Evolutionary conservation across 1,140 invertebrate genomes (phyloP).

Genomic region (Portunus trituberculatus): DNA sequence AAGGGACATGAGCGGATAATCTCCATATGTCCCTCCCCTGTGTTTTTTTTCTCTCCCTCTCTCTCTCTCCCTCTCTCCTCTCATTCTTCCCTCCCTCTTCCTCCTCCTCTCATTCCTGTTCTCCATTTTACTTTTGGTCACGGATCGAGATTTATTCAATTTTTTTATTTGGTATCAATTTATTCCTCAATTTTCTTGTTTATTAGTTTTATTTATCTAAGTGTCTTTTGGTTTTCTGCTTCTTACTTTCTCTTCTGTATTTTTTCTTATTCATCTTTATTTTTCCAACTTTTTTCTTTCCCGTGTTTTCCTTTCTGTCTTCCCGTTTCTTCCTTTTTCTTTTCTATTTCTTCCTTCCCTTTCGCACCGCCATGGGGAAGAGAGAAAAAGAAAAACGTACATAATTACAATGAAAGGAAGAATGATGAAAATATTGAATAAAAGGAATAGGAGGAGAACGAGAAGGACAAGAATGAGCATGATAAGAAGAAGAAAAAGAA

Average conservation of each 20-base stretch:
- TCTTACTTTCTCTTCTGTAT: not conserved
- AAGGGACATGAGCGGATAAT: constrained; percentile 25
- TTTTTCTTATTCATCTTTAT: not conserved
- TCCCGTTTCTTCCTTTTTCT: not conserved
- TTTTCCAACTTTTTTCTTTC: not conserved
- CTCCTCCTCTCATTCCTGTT: not conserved
- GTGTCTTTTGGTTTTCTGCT: not conserved
- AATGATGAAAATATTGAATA: no score
- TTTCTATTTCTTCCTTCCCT: no score
- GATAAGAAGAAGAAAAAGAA: no score
- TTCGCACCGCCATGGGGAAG: no score
- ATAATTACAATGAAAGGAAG: no score
- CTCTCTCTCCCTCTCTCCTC: not conserved
- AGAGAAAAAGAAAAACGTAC: no score
- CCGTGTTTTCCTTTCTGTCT: not conserved
- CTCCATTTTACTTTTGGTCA: not conserved
- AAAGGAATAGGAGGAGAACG: no score
- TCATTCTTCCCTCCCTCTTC: not conserved
- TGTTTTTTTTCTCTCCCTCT: not conserved
- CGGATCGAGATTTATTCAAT: no score
- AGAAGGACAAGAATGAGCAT: no score
- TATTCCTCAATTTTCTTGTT: not conserved
- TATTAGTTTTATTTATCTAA: not conserved
- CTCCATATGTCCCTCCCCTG: not conserved
- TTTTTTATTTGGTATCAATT: no score